These are phyloP conservation scores for Caenorhabditis angaria DNA, from an alignment of 2,888 invertebrate species.

Conservation along the genomic window DNA sequence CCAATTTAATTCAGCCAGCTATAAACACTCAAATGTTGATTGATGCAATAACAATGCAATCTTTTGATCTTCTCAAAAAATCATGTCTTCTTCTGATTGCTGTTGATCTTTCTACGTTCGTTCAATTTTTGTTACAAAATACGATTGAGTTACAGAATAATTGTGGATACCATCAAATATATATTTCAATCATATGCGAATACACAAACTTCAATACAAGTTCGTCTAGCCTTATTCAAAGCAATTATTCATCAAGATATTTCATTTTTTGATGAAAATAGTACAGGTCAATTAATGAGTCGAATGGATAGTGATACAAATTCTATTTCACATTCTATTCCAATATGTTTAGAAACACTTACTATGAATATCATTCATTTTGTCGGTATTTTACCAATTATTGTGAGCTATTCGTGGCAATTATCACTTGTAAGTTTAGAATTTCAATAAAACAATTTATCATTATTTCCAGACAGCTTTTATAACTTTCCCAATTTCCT, in stretches of 20 bases:
- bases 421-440: slow-evolving; percentile 14
- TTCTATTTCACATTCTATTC: slow-evolving; percentile 36
- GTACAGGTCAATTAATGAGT: slow-evolving; percentile 66
- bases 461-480: slow-evolving; percentile 9
- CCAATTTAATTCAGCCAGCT: slow-evolving; percentile 34
- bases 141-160: neutral
- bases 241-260: slow-evolving; percentile 72
- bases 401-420: slow-evolving; percentile 42
- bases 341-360: slow-evolving; percentile 31
- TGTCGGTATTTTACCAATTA: slow-evolving; percentile 31
- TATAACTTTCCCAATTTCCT: slow-evolving; percentile 33
- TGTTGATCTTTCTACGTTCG: slow-evolving; percentile 23
- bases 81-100: slow-evolving; percentile 27
- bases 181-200: slow-evolving; percentile 30
- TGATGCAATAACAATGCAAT: slow-evolving; percentile 29
- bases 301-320: slow-evolving; percentile 32
- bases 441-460: neutral
- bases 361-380: slow-evolving; percentile 31
- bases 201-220: slow-evolving; percentile 45
- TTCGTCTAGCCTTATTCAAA: slow-evolving; percentile 71
- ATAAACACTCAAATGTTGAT: slow-evolving; percentile 33
- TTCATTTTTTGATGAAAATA: slow-evolving; percentile 72
- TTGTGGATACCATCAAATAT: slow-evolving; percentile 19
- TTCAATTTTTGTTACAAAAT: neutral
- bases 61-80: slow-evolving; percentile 23